These are phyloP conservation scores for Acleris sparsana DNA, from an alignment of 2,888 invertebrate species.

Conservation along the genomic window DNA sequence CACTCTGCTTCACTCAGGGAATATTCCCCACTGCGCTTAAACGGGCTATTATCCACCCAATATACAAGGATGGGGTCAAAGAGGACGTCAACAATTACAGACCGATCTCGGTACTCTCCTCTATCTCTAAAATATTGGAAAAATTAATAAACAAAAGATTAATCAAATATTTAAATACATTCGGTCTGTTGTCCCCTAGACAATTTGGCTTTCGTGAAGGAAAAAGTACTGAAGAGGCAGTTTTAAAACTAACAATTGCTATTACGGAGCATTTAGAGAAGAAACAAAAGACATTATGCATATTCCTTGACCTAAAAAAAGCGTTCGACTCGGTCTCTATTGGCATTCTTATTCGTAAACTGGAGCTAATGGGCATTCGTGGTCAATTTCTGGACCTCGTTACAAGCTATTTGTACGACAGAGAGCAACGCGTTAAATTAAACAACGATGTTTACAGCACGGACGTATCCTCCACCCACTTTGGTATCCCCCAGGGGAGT, in stretches of 20 bases:
- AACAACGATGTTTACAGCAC: no score
- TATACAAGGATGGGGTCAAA: no score
- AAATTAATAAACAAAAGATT: constrained; percentile 4
- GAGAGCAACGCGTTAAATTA: no score
- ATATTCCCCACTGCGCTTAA: background rate
- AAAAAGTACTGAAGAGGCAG: constrained; percentile 4
- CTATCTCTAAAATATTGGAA: background rate
- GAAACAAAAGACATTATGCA: background rate
- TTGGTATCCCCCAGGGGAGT: no score
- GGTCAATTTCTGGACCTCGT: no score
- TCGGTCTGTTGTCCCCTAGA: background rate
- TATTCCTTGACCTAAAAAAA: background rate
- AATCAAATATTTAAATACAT: background rate
- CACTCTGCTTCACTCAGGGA: background rate
- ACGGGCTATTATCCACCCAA: background rate
- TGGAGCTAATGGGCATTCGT: no score
- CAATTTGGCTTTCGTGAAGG: constrained; percentile 9
- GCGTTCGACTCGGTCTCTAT: no score
- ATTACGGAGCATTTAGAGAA: background rate
- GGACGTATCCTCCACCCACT: no score
- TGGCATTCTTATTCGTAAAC: no score
- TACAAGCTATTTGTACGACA: no score
- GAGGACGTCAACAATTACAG: no score
- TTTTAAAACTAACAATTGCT: background rate
- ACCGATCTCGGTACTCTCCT: no score